phyloP scores from a whole-genome alignment of 2,113 vertebrate species.

The Planiliza haematocheilus region DNA sequence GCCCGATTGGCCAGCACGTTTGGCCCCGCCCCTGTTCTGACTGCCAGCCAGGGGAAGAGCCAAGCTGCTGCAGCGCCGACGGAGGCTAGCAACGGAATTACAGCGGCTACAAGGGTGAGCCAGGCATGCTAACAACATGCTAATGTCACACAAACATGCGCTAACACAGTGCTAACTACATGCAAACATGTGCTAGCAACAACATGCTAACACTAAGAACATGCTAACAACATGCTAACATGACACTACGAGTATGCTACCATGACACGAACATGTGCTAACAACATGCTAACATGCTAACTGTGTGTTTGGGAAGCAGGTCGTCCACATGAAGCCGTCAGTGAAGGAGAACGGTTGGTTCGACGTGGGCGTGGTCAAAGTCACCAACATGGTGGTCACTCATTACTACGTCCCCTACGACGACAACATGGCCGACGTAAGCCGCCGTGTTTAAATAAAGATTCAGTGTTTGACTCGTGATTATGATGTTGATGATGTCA shows the following conservation, averaged over 20 bases:
- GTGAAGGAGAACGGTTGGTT: conserved; percentile 87
- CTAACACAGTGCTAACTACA: no score
- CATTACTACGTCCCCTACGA: conserved; percentile 85
- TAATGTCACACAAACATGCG: neutral
- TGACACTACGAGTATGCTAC: neutral
- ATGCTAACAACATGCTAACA: neutral
- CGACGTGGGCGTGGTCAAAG: conserved; percentile 89
- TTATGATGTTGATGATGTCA: neutral
- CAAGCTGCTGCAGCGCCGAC: conserved; percentile 78
- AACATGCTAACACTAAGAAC: neutral
- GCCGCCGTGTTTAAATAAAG: neutral
- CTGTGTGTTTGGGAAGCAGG: conserved; percentile 73
- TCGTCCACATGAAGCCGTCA: conserved; percentile 74
- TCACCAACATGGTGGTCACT: conserved; percentile 88
- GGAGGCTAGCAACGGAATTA: conserved; percentile 86
- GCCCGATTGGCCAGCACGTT: conserved; percentile 84
- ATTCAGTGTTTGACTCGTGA: neutral
- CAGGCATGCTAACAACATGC: neutral
- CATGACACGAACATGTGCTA: no score
- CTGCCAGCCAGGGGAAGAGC: conserved; percentile 81
- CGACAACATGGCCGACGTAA: conserved; percentile 30
- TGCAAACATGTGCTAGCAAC: neutral
- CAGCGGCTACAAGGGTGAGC: conserved; percentile 48
- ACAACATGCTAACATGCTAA: neutral
- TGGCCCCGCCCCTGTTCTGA: conserved; percentile 66